Percentiles rank a stretch among this genome's conserved stretches.
These are phyloP conservation scores for Dicyrtoma fusca DNA, from an alignment of 2,888 invertebrate genomes.

Conservation along the genomic window DNA sequence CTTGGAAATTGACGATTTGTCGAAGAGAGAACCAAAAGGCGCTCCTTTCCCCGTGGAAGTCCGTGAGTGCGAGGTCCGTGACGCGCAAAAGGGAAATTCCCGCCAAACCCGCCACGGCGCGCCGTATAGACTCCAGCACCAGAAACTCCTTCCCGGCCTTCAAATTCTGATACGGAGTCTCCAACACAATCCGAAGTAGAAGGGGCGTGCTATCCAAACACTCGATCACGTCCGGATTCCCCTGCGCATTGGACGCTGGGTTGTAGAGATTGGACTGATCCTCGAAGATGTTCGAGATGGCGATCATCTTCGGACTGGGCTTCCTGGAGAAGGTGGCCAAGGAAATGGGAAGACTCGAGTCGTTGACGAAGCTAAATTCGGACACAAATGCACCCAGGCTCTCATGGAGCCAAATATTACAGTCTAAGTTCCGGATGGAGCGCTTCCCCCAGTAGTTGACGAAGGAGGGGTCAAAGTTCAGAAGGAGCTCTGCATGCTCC, in stretches of 20 bases:
- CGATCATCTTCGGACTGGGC: constrained; percentile 54
- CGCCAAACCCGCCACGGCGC: constrained; percentile 58
- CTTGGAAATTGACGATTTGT: constrained; percentile 57
- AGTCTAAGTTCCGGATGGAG: constrained; percentile 55
- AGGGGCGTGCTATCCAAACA: constrained; percentile 55
- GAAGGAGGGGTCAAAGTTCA: constrained; percentile 56
- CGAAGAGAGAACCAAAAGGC: constrained; percentile 59
- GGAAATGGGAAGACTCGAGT: constrained; percentile 53
- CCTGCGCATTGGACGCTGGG: constrained; percentile 54
- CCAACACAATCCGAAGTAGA: constrained; percentile 53
- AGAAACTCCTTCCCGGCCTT: constrained; percentile 55
- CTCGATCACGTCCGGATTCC: constrained; percentile 53
- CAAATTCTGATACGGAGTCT: constrained; percentile 55
- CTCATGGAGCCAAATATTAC: constrained; percentile 56
- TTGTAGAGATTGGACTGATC: constrained; percentile 53
- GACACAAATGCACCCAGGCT: constrained; percentile 55
- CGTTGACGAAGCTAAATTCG: constrained; percentile 56
- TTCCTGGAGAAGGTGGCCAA: constrained; percentile 55
- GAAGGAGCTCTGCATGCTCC: constrained; percentile 55
- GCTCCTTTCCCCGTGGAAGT: constrained; percentile 55
- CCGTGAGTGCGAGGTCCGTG: constrained; percentile 58
- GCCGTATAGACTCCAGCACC: constrained; percentile 58
- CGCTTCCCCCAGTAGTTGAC: constrained; percentile 57
- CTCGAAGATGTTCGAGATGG: constrained; percentile 56
- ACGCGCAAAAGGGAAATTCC: constrained; percentile 59